Evolutionary conservation across 35 echinoderm and acorn worm species (phyloP).

Genomic region (Holothuria glaberrima): DNA sequence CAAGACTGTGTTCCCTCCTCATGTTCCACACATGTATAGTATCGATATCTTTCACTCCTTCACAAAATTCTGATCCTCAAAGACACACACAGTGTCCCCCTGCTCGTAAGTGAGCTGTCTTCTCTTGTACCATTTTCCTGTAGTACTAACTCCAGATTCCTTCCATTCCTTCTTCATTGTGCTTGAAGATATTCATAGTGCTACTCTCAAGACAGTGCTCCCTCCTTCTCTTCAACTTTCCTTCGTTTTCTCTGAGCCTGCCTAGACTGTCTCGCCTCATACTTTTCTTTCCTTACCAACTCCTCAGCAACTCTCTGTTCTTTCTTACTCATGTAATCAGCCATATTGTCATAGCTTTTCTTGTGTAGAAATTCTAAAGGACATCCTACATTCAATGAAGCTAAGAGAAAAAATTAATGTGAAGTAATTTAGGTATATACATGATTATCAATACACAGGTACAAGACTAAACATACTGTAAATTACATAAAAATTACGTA

Average conservation of each 20-base stretch:
- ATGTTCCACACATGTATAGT: too few species aligned
- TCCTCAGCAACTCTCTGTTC: constrained; percentile 33
- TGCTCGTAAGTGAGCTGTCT: too few species aligned
- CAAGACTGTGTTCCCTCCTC: too few species aligned
- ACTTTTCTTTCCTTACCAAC: constrained; percentile 18
- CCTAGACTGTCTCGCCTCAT: constrained; percentile 13
- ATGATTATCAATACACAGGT: too few species aligned
- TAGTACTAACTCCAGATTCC: too few species aligned
- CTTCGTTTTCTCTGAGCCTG: constrained; percentile 22
- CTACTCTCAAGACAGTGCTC: background rate
- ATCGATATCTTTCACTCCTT: too few species aligned
- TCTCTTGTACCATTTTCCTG: too few species aligned
- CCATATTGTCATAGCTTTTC: constrained; percentile 30
- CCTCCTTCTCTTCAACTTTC: constrained; percentile 14
- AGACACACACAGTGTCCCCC: too few species aligned
- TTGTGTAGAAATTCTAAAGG: constrained; percentile 25
- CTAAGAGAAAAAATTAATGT: background rate
- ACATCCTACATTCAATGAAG: background rate
- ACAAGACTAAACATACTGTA: too few species aligned
- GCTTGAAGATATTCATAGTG: background rate
- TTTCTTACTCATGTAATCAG: constrained; percentile 15
- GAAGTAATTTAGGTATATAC: background rate
- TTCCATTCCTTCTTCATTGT: too few species aligned
- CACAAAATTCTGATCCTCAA: too few species aligned
- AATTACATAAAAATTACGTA: too few species aligned